Evolutionary conservation across 2,113 vertebrate genomes (phyloP), one percentile per base, ranked within the genome.

Genomic region (Sebastes fasciatus): DNA sequence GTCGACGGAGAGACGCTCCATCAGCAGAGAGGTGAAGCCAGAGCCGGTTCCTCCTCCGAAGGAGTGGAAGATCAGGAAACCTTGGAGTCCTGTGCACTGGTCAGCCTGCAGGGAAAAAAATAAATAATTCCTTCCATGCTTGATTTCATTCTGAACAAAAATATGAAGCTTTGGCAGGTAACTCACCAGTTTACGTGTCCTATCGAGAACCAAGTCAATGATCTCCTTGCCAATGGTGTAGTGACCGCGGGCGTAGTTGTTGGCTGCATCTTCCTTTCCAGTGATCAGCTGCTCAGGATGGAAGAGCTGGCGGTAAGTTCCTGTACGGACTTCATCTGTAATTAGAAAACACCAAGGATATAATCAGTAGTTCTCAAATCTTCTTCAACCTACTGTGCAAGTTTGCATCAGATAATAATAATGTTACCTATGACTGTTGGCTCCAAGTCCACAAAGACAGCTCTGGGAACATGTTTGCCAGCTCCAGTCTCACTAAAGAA

Each of bases 211-310:
- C 49, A 94, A 23, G 83, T 94, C 93, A 9, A 94, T 94, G 80
- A 93, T 85, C 86, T 94, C 93, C 0, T 94, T 94, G 0, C 93
- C 93, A 11, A 94, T 92, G 72, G 93, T 94, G 88, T 94, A 94
- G 82, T 94, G 93, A 2, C 93, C 96, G 0, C 96, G 95, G 46
- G 96, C 96, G 46, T 97, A 97, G 80, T 97, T 97, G 82, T 97
- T 97, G 64, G 96, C 96, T 12, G 96, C 96, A 48, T 97, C 96
- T 77, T 97, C 96, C 63, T 96, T 96, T 71, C 96, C 96, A 7
- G 96, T 96, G 89, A 96, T 96, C 42, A 96, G 92, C 86, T 97
- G 96, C 83, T 96, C 96, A 2, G 96, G 96, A 14, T 96, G 96
- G 89, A 96, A 97, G 57, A 96, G 94, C 90, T 96, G 96, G 0